A percentile compares a stretch with the other conserved stretches of the same genome.
These are phyloP conservation scores for Pedetes capensis DNA, from an alignment of 2,113 vertebrate species.

Conservation along the genomic window DNA sequence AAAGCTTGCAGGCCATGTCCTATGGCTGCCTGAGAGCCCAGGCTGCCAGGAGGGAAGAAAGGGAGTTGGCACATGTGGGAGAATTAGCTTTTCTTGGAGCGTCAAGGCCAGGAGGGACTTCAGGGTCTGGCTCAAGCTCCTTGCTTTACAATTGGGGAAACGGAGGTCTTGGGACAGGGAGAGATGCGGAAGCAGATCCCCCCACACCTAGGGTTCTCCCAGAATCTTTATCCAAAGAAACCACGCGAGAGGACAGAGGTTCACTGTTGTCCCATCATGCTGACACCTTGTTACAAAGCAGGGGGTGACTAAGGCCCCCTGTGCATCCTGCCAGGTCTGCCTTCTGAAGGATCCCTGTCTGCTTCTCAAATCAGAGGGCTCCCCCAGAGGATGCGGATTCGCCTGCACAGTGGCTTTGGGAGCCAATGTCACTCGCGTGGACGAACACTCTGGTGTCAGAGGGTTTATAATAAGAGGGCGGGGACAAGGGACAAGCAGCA, in stretches of 20 bases:
- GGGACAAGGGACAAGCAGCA: accelerated
- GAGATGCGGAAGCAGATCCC: not conserved
- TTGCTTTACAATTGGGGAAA: not conserved
- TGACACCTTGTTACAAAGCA: not conserved
- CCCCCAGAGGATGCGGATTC: not conserved
- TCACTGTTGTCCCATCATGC: not conserved
- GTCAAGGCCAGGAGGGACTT: not conserved
- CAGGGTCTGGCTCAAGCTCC: not conserved
- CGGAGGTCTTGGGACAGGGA: not conserved
- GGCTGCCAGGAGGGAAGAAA: not conserved
- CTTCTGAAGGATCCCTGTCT: not conserved
- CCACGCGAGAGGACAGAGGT: accelerated
- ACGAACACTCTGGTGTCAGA: not conserved
- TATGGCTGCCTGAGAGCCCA: too few relatives aligned
- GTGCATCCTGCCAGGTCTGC: not conserved
- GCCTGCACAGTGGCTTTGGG: not conserved
- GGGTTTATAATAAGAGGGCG: not conserved
- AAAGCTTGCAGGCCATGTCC: not conserved
- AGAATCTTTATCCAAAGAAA: not conserved
- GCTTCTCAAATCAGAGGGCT: not conserved
- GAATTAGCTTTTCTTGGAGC: not conserved
- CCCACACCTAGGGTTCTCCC: not conserved
- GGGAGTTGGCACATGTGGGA: not conserved
- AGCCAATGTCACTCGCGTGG: not conserved
- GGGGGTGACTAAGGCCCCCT: too few relatives aligned